Base-by-base conservation (phyloP, 2,113 vertebrate genomes). In the Callorhinus ursinus region DNA sequence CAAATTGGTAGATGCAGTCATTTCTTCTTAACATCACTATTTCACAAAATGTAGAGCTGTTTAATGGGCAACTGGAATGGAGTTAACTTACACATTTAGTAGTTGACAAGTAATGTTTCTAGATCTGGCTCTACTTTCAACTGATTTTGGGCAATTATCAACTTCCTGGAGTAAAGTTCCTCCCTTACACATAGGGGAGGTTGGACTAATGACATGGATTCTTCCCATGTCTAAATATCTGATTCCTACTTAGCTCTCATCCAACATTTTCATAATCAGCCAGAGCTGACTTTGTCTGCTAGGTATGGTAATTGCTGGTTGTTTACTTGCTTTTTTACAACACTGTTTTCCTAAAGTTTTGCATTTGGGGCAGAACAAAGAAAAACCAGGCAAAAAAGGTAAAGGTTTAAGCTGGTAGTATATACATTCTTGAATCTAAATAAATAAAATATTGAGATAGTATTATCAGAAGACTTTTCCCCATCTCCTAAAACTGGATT, bases 1-100 rank as follows among this genome's bases (percentile, higher is more conserved):
- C 82, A 98, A 88, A 77, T 95, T 57, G 59, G 83, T 97, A 84
- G 46, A 95, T 69, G 3, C 4, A 49, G 24, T 87, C 46, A 74
- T 87, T 86, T 94, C 31, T 88, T 42, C 39, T 95, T 86, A 63
- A 49, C 3, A 33, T 31, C 57, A 42, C 1, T 87, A 42, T 86
- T 65, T 97, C 87, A 77, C 5, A 86, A 93, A 93, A 93, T 39
- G 14, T 24, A 86, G 14, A 92, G 3, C 46, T 57, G 16, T 67
- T 49, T 71, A 49, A 90, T 13, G 4, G 84, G 42, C 16, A 84
- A 79, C 19, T 39, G 33, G 19, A 51, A 31, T 14, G 18, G 14
- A 42, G 18, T 46, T 82, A 80, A 93, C 5, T 13, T 39, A 28
- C 4, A 82, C 6, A 46, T 5, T 72, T 82, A 77, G 4, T 28